phyloP scores from a whole-genome alignment of 2,888 invertebrate species.

The Hypolimnas misippus region DNA sequence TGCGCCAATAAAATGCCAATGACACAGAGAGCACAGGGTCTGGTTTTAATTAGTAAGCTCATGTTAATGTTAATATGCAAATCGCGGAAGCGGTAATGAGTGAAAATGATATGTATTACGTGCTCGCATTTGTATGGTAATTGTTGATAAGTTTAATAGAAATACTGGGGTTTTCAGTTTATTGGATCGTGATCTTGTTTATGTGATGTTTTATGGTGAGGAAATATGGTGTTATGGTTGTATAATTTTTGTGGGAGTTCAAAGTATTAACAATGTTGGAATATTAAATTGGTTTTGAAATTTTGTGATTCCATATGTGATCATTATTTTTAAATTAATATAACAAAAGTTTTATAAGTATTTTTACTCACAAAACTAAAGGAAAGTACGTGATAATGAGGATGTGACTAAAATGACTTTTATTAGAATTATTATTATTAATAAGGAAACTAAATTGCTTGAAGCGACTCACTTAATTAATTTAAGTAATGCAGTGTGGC shows the following conservation, averaged over 20 bases:
- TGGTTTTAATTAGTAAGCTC: slow-evolving; percentile 42
- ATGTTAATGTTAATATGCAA: slow-evolving; percentile 42
- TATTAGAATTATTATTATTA: too few relatives aligned
- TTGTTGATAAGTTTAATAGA: slow-evolving; percentile 16
- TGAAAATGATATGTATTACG: slow-evolving; percentile 39
- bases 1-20: slow-evolving; percentile 35
- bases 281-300: too few relatives aligned
- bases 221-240: neutral
- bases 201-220: neutral
- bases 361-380: too few relatives aligned
- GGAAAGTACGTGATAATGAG: too few relatives aligned
- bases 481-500: too few relatives aligned
- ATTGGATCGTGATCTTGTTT: neutral
- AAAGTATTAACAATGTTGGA: too few relatives aligned
- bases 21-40: slow-evolving; percentile 29
- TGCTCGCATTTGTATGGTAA: slow-evolving; percentile 7
- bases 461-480: too few relatives aligned
- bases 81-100: slow-evolving; percentile 34
- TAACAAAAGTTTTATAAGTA: too few relatives aligned
- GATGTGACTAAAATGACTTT: too few relatives aligned
- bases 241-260: neutral
- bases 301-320: too few relatives aligned
- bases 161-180: slow-evolving; percentile 33
- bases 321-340: too few relatives aligned
- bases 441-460: too few relatives aligned